Base-by-base conservation (phyloP, 2,888 invertebrate species). In the Diachrysia chrysitis region DNA sequence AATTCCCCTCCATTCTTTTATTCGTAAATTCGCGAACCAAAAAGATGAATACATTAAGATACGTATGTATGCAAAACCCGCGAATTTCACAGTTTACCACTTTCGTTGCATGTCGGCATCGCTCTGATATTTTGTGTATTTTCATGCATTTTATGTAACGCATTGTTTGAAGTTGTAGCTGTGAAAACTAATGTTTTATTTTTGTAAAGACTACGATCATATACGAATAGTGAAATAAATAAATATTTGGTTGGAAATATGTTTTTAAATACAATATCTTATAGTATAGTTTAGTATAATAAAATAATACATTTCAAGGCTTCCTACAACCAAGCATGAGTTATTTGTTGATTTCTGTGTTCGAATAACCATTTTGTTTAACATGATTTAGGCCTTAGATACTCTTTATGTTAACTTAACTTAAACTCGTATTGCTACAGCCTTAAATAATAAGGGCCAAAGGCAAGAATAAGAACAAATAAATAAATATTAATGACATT, bases 21-120 rank as follows among this genome's bases (percentile, higher is more conserved):
- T 60, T 64, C 54, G 29, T 7, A 48, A 60, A 42, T 42, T 42
- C 42, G n/a, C 42, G 48, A 21, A 17, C 61, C 29, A 62, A 62
- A 77, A 60, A 74, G 62, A 73, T 67, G 77, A 66, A 78, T 77
- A 65, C 53, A 63, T 74, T 68, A 68, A 66, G 75, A 74, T 77
- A 66, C 25, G 62, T 55, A 66, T 32, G 62, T 55, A 69, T 77
- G 71, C 60, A 63, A 71, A 78, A 75, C 58, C 56, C 53, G 55
- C 46, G 66, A 48, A 78, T 75, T 74, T 78, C 58, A 63, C 63
- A 65, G 63, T 77, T 68, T 17, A 76, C 48, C 63, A 73, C 68
- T 68, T 73, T 63, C 32, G 51, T 53, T 35, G 58, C 53, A 68
- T 42, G 66, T 42, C 48, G 48, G 17, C 12, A 58, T 42, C 16